phyloP scores from a whole-genome alignment of 2,888 invertebrate genomes.

The Drosophila kanekoi region DNA sequence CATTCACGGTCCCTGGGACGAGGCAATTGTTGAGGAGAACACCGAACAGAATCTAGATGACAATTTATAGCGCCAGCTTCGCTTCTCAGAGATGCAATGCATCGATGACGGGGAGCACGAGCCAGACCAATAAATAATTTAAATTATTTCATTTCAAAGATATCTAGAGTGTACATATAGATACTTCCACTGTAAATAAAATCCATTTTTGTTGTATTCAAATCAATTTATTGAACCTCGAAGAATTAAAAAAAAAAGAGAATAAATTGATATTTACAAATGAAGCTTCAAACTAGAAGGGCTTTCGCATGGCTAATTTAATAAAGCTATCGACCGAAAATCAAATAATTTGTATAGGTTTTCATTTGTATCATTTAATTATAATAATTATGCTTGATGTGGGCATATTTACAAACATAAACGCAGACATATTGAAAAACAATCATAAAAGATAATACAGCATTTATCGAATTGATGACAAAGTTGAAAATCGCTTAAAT shows the following conservation, averaged over 20 bases:
- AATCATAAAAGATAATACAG: conserved; percentile 66
- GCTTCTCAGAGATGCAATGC: conserved; percentile 70
- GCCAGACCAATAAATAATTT: conserved; percentile 23
- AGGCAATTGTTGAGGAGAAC: conserved; percentile 91
- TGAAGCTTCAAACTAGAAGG: neutral
- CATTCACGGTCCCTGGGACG: conserved; percentile 99
- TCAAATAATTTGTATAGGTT: conserved; percentile 38
- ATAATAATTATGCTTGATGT: conserved; percentile 46
- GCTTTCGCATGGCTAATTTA: neutral
- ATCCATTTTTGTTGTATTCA: conserved; percentile 16
- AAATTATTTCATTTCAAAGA: too few relatives aligned
- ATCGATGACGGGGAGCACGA: conserved; percentile 62
- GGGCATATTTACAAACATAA: conserved; percentile 66
- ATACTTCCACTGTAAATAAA: conserved; percentile 41
- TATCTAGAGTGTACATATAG: too few relatives aligned
- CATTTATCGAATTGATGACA: conserved; percentile 29
- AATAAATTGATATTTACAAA: conserved; percentile 9
- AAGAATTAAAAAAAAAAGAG: neutral
- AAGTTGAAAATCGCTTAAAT: conserved; percentile 24
- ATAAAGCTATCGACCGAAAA: neutral
- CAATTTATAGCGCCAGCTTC: conserved; percentile 79
- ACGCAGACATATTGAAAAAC: conserved; percentile 44
- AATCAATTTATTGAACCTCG: neutral
- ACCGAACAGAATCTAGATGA: conserved; percentile 74
- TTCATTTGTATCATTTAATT: conserved; percentile 47